Evolutionary conservation across 2,888 invertebrate species (phyloP), one percentile per base, ranked within the genome.

Genomic region (Spicauda simplicius): DNA sequence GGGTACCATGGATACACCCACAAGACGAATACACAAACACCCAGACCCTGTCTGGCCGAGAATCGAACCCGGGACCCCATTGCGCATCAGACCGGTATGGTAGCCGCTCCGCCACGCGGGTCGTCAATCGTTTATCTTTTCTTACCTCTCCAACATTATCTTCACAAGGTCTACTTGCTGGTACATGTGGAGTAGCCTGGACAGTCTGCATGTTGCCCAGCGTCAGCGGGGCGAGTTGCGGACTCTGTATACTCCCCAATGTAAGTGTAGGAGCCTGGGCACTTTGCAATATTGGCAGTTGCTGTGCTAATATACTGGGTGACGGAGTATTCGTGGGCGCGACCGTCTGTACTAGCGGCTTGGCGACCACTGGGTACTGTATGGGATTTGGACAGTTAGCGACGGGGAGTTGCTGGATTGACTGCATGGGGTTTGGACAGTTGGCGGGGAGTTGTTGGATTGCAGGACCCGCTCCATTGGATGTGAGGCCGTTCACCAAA

Each of bases 401-500:
- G 11, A 55, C n/a, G 3, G 25, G 11, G 5, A 54, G 19, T 14
- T 57, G 64, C 37, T 52, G 4, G 19, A 58, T 37, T n/a, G n/a
- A 37, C 20, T 54, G n/a, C 16, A 33, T 7, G 18, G 55, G 41
- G n/a, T 25, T 33, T 0, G 54, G 18, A 4, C 58, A 19, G 25
- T 52, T 52, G 2, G 14, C 30, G 20, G 1, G 53, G 58, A 25
- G 45, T n/a, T n/a, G n/a, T n/a, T n/a, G n/a, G n/a, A n/a, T n/a
- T n/a, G n/a, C n/a, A 20, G 45, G 52, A 0, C 37, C 37, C 7
- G 57, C 25, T 11, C 2, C 83, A 78, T 11, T 88, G 87, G 0
- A 48, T n/a, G 48, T 14, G 10, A 50, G 20, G 10, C 64, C 90
- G 71, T 91, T 91, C 68, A 87, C 56, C 16, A 88, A 70, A 0